These are phyloP conservation scores for Aselliscus stoliczkanus DNA, from an alignment of 2,797 vertebrate genomes.

Conservation along the genomic window DNA sequence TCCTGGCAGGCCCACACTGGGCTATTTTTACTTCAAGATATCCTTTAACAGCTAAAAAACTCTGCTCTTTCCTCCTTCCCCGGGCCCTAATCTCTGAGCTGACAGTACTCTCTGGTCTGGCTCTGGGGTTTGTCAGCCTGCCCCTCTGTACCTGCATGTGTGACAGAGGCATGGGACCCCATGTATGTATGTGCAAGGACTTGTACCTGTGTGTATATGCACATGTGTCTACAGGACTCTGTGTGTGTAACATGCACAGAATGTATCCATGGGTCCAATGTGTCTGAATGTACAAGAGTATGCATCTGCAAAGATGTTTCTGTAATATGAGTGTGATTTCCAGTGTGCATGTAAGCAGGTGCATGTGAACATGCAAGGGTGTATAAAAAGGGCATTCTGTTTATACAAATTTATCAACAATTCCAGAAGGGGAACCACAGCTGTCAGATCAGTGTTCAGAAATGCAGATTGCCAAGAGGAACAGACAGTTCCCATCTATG, in stretches of 20 bases:
- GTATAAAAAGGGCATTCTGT: not conserved
- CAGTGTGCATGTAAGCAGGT: not conserved
- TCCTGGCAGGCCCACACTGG: not conserved
- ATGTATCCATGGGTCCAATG: not conserved
- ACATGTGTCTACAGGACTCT: not conserved
- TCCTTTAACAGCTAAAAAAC: not conserved
- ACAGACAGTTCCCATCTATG: too few relatives aligned
- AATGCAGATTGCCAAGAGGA: not conserved
- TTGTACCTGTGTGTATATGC: not conserved
- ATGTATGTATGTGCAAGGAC: not conserved
- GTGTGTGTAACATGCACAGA: too few relatives aligned
- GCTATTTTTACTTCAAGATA: slow-evolving; percentile 34
- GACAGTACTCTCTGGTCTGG: not conserved
- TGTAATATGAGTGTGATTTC: not conserved
- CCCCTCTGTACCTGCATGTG: not conserved
- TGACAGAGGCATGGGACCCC: not conserved
- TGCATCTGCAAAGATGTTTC: not conserved
- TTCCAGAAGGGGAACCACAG: not conserved
- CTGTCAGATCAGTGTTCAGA: not conserved
- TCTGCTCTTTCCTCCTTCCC: not conserved
- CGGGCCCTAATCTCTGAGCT: not conserved
- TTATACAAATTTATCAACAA: not conserved
- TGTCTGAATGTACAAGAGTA: not conserved
- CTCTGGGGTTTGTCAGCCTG: not conserved
- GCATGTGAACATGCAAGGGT: not conserved